These are phyloP conservation scores for Labroides dimidiatus DNA, from an alignment of 2,797 vertebrate species.

Conservation along the genomic window DNA sequence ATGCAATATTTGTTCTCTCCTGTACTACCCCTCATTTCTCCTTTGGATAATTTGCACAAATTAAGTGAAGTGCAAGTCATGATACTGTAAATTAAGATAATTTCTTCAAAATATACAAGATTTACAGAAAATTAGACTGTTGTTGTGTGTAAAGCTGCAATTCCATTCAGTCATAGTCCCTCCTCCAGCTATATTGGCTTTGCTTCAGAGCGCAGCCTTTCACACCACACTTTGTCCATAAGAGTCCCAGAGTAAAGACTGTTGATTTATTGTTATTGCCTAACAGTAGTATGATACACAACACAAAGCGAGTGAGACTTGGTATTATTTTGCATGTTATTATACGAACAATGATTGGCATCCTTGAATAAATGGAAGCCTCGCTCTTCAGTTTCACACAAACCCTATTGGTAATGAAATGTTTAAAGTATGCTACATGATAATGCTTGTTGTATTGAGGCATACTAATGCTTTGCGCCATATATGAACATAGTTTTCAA, in stretches of 20 bases:
- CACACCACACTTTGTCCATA: neutral
- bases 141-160: slow-evolving; percentile 13
- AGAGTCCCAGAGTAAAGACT: slow-evolving; percentile 8
- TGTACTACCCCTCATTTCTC: slow-evolving; percentile 19
- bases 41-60: slow-evolving; percentile 26
- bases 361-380: neutral
- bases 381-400: neutral
- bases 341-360: neutral
- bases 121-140: neutral
- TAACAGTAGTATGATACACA: neutral
- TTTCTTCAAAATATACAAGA: no score
- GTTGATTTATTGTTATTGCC: slow-evolving; percentile 19
- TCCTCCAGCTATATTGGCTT: neutral
- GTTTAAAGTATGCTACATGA: neutral
- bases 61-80: slow-evolving; percentile 7
- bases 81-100: neutral
- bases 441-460: neutral
- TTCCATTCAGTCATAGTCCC: slow-evolving; percentile 20
- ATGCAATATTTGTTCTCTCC: slow-evolving; percentile 70
- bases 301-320: neutral
- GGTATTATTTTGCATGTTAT: neutral
- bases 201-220: neutral
- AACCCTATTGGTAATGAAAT: neutral
- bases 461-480: neutral
- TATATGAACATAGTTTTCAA: neutral